Evolutionary conservation across 1,140 invertebrate species (phyloP).

Genomic region (Caenorhabditis briggsae): DNA sequence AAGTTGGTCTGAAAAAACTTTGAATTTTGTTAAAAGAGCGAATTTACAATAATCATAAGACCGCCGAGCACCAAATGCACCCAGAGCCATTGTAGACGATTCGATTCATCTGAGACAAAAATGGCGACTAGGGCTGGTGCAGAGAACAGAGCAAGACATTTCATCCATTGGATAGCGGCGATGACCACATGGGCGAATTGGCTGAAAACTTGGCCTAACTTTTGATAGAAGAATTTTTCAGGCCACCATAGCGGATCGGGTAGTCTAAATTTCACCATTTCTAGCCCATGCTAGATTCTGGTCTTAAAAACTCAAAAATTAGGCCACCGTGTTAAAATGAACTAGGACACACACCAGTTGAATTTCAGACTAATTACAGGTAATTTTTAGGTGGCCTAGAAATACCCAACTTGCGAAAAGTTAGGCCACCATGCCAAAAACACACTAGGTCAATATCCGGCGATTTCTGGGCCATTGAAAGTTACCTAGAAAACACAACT

Average conservation of each 20-base stretch:
- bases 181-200: conserved; percentile 63
- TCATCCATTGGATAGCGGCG: conserved; percentile 61
- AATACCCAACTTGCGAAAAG: no score
- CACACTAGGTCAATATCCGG: no score
- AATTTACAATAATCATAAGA: conserved; percentile 44
- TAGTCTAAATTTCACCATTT: no score
- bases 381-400: no score
- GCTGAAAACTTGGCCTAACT: neutral
- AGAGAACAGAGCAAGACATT: conserved; percentile 56
- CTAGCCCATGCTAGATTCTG: no score
- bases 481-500: neutral
- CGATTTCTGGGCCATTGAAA: neutral
- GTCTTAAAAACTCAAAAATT: no score
- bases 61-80: conserved; percentile 29
- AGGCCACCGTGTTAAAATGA: no score
- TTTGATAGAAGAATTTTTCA: no score
- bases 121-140: conserved; percentile 50
- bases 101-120: conserved; percentile 47
- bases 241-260: no score
- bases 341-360: no score
- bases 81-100: conserved; percentile 38
- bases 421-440: no score
- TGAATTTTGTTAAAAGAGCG: neutral
- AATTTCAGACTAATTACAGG: no score
- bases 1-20: conserved; percentile 43